A percentile compares a stretch with the other conserved stretches of the same genome.
Evolutionary conservation across 2,888 invertebrate species (phyloP).

Genomic region (Thalpophila matura): DNA sequence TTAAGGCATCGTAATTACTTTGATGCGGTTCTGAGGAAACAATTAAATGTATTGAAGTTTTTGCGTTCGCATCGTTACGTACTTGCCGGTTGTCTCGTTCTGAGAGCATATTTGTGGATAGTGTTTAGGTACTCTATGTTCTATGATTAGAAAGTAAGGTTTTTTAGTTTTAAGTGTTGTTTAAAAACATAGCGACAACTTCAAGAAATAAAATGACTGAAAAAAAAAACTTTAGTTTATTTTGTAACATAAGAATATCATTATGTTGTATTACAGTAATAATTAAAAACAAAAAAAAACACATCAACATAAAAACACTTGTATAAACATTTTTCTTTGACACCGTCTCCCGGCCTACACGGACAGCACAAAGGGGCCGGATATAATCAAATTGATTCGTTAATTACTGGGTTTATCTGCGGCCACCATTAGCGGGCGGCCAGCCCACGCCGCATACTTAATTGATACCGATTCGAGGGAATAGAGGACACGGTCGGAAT

Average conservation of each 20-base stretch:
- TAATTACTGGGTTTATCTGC: conserved; percentile 83
- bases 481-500: conserved; percentile 27
- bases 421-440: conserved; percentile 75
- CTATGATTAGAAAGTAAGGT: too few relatives aligned
- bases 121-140: too few relatives aligned
- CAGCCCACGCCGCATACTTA: conserved; percentile 74
- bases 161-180: too few relatives aligned
- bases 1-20: conserved; percentile 58
- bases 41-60: conserved; percentile 64
- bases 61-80: conserved; percentile 32
- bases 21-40: conserved; percentile 67
- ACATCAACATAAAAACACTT: not conserved
- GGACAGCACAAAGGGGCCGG: conserved; percentile 74
- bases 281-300: not conserved
- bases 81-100: conserved; percentile 44
- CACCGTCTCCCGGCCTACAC: conserved; percentile 51
- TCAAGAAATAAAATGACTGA: too few relatives aligned
- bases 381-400: conserved; percentile 85
- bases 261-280: too few relatives aligned
- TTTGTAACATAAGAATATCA: too few relatives aligned
- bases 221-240: too few relatives aligned
- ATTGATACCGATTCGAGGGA: conserved; percentile 60
- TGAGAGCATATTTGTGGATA: conserved; percentile 47
- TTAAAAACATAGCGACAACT: too few relatives aligned
- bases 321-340: not conserved